These are phyloP conservation scores for Coptotermes formosanus DNA, from an alignment of 1,140 invertebrate genomes.

Conservation along the genomic window DNA sequence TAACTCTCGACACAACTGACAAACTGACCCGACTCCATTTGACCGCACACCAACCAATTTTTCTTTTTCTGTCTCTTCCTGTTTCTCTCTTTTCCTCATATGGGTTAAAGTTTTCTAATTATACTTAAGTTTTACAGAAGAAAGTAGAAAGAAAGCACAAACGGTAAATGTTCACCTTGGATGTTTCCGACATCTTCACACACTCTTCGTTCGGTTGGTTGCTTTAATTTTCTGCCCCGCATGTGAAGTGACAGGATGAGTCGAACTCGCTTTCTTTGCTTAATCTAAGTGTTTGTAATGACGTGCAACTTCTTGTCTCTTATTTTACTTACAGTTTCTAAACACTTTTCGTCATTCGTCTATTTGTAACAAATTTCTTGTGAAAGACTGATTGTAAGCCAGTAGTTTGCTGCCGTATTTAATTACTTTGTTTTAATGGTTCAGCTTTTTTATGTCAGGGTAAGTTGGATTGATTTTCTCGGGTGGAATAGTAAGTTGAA, in stretches of 20 bases:
- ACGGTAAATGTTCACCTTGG: not conserved
- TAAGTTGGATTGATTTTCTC: too few species aligned
- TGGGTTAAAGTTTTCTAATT: not conserved
- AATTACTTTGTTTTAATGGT: too few species aligned
- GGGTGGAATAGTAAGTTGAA: too few species aligned
- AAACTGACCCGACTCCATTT: not conserved
- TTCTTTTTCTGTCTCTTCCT: not conserved
- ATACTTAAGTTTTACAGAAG: constrained; percentile 1
- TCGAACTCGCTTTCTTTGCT: not conserved
- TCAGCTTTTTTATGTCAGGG: too few species aligned
- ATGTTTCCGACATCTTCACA: constrained; percentile 11
- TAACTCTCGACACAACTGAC: not conserved
- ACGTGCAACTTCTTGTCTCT: not conserved
- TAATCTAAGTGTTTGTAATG: not conserved
- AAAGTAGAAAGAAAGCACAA: not conserved
- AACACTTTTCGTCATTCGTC: too few species aligned
- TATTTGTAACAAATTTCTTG: too few species aligned
- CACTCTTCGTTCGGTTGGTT: not conserved
- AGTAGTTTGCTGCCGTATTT: too few species aligned
- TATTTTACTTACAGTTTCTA: too few species aligned
- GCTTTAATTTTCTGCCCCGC: not conserved
- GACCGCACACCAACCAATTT: not conserved
- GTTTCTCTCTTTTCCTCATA: not conserved
- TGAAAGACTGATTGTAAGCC: too few species aligned
- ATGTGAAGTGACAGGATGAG: not conserved